Conservation (phyloP, 2,113 vertebrate genomes). For the Phylloscopus trochilus region DNA sequence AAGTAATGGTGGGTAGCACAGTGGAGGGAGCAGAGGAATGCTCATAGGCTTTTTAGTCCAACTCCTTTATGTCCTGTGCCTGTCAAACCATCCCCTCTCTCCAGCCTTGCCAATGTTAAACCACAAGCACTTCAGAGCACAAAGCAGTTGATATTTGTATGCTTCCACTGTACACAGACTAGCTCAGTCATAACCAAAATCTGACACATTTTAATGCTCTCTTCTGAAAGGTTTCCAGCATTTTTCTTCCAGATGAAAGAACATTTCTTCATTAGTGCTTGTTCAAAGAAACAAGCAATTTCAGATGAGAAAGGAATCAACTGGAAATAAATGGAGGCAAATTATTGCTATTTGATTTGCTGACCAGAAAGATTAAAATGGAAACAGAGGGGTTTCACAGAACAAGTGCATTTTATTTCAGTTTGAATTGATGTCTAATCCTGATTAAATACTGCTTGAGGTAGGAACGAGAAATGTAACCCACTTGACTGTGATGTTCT, state of each 20-base stretch:
- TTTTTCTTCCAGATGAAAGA: background rate
- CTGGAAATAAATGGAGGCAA: background rate
- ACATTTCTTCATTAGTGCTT: background rate
- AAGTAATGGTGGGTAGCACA: background rate
- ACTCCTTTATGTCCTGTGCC: background rate
- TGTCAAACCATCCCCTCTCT: background rate
- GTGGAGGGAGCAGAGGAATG: background rate
- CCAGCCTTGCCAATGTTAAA: background rate
- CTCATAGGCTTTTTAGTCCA: background rate
- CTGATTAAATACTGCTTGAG: background rate
- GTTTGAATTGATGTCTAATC: background rate
- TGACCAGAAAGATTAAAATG: background rate
- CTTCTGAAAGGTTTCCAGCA: background rate
- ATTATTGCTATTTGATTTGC: background rate
- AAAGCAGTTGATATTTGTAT: background rate
- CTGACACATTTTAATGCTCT: background rate
- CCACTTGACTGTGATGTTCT: background rate
- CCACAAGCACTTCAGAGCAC: background rate
- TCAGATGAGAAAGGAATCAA: background rate
- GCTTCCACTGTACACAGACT: background rate
- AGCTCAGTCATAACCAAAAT: background rate
- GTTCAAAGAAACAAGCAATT: background rate
- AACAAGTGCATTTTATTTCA: background rate
- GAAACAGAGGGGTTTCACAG: background rate
- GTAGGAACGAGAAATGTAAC: rapidly evolving